phyloP scores from a whole-genome alignment of 2,113 vertebrate genomes.

The Athene cunicularia region DNA sequence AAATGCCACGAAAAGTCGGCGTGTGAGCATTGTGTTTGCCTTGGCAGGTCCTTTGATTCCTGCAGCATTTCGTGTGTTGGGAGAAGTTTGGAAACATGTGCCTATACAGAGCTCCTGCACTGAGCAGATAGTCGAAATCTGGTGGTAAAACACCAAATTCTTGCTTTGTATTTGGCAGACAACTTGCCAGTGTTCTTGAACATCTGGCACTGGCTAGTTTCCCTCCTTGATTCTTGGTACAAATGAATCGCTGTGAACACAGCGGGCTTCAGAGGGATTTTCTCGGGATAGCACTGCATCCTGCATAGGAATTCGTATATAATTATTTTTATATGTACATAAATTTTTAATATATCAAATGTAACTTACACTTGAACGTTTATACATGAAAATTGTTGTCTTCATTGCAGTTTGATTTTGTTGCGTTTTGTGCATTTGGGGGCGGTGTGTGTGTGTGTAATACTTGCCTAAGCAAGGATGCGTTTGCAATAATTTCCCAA shows the following conservation, averaged over 20 bases:
- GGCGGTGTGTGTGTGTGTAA: not conserved
- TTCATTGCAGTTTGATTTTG: not conserved
- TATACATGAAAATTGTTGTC: not conserved
- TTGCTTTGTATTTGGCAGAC: not conserved
- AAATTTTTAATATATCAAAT: not conserved
- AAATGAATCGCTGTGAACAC: not conserved
- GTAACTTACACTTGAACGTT: not conserved
- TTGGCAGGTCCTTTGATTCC: not conserved
- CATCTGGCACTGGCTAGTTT: not conserved
- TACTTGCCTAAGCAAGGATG: not conserved
- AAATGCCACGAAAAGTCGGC: not conserved
- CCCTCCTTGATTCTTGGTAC: not conserved
- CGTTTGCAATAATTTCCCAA: not conserved
- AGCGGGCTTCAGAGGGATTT: not conserved
- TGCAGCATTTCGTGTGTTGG: not conserved
- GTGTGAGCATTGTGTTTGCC: not conserved
- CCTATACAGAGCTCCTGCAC: not conserved
- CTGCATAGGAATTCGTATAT: not conserved
- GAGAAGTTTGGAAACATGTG: not conserved
- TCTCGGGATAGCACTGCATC: too few species aligned
- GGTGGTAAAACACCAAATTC: not conserved
- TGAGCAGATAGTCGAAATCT: not conserved
- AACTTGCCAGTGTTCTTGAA: not conserved
- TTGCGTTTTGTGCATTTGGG: constrained; percentile 1
- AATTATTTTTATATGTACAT: not conserved